phyloP scores from a whole-genome alignment of 2,888 invertebrate species.

The Hymenopus coronatus region DNA sequence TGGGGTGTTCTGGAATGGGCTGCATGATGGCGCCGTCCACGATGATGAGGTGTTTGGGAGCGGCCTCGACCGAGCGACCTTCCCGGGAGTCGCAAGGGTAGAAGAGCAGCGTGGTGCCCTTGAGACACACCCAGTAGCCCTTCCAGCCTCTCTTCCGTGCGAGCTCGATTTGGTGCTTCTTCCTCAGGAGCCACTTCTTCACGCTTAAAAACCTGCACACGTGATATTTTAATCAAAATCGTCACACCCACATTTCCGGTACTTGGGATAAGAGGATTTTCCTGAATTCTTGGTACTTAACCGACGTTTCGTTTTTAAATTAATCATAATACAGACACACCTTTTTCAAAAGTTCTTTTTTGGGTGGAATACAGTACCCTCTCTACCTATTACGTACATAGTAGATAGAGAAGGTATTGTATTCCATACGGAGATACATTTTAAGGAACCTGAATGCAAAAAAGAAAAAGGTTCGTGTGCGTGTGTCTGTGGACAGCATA shows the following conservation, averaged over 20 bases:
- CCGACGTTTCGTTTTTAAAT: conserved; percentile 19
- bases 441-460: too few relatives aligned
- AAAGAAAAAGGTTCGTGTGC: too few relatives aligned
- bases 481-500: too few relatives aligned
- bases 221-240: too few relatives aligned
- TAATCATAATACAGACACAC: not conserved
- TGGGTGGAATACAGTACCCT: too few relatives aligned
- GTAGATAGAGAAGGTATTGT: too few relatives aligned
- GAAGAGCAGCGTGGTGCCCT: conserved; percentile 93
- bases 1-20: conserved; percentile 98
- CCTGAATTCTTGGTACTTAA: conserved; percentile 30
- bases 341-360: too few relatives aligned
- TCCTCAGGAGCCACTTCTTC: conserved; percentile 95
- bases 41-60: conserved; percentile 92
- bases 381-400: too few relatives aligned
- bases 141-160: conserved; percentile 97
- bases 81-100: conserved; percentile 94
- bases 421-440: too few relatives aligned
- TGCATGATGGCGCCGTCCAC: conserved; percentile 97
- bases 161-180: conserved; percentile 94
- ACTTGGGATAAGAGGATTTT: too few relatives aligned
- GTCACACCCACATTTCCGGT: conserved; percentile 31
- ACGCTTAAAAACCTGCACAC: conserved; percentile 86
- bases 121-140: conserved; percentile 97
- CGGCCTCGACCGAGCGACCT: conserved; percentile 85